Evolutionary conservation across 92 coral and sea anemone species (phyloP).

Genomic region (Parazoanthus atlanticus): DNA sequence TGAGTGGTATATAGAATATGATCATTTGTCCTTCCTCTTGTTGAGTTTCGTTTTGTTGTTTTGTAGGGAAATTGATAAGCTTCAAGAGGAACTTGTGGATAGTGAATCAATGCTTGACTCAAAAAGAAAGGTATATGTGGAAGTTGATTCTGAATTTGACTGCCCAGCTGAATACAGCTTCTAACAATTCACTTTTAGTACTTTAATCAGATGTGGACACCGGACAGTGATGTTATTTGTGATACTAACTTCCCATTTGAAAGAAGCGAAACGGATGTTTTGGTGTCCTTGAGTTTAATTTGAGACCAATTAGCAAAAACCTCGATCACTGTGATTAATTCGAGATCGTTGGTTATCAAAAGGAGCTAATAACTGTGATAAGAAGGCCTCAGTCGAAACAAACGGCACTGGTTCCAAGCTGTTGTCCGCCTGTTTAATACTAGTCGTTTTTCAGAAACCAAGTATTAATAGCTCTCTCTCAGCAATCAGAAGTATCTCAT

Average conservation of each 20-base stretch:
- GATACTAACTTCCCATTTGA: background rate
- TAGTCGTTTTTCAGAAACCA: no score
- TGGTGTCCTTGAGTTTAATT: background rate
- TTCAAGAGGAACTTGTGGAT: conserved; percentile 95
- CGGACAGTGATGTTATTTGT: background rate
- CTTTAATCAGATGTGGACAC: background rate
- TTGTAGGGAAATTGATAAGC: conserved; percentile 87
- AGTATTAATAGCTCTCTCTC: background rate
- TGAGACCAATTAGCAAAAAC: no score
- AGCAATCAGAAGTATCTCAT: background rate
- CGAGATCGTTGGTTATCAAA: background rate
- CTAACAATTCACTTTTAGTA: background rate
- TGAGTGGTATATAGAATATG: no score
- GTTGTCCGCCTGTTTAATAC: background rate
- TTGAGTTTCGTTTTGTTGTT: background rate
- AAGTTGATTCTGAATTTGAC: background rate
- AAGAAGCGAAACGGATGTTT: background rate
- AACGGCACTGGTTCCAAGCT: background rate
- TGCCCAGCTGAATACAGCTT: background rate
- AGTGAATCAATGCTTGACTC: conserved; percentile 91
- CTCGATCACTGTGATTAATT: background rate
- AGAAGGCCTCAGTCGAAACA: background rate
- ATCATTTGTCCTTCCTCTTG: background rate
- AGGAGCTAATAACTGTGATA: background rate
- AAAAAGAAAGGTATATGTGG: conserved; percentile 67